Conservation (phyloP, 2,888 invertebrate species). For the Tetragonisca angustula region DNA sequence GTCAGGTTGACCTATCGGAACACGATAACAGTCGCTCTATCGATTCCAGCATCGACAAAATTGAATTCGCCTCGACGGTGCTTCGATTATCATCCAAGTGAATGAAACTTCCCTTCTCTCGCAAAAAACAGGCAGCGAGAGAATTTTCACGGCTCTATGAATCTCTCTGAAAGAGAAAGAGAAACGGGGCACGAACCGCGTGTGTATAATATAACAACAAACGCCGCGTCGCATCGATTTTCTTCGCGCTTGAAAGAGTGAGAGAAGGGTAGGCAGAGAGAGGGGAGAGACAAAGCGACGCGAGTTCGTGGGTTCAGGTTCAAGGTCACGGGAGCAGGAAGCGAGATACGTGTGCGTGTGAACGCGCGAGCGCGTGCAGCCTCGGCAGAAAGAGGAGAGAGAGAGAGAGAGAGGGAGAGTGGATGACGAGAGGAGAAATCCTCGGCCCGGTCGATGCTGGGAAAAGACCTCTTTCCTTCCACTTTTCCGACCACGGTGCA, state of each 20-base stretch:
- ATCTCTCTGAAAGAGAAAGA: too few species aligned
- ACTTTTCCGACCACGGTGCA: constrained; percentile 7
- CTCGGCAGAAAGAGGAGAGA: too few species aligned
- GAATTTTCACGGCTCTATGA: too few species aligned
- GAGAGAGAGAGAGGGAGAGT: background rate
- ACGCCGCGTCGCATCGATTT: constrained; percentile 61
- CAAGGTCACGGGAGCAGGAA: constrained; percentile 71
- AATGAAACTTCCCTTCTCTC: constrained; percentile 4
- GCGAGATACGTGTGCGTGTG: constrained; percentile 33
- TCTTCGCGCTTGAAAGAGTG: constrained; percentile 29
- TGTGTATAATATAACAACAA: constrained; percentile 28
- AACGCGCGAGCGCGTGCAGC: too few species aligned
- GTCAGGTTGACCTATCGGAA: constrained; percentile 32
- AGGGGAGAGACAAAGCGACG: constrained; percentile 30
- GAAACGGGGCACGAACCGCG: background rate
- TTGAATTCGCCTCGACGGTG: constrained; percentile 18
- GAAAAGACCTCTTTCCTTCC: constrained; percentile 26
- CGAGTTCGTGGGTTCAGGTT: constrained; percentile 67
- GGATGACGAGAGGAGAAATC: constrained; percentile 20
- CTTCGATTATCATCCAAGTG: constrained; percentile 1
- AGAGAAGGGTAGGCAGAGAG: constrained; percentile 24
- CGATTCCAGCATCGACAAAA: constrained; percentile 17
- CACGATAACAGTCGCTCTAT: constrained; percentile 33
- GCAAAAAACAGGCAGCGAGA: too few species aligned
- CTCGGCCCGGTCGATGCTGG: constrained; percentile 60